Evolutionary conservation across 1,140 invertebrate species (phyloP), one percentile per base, ranked within the genome.

Genomic region (Leptinotarsa undecemlineata): DNA sequence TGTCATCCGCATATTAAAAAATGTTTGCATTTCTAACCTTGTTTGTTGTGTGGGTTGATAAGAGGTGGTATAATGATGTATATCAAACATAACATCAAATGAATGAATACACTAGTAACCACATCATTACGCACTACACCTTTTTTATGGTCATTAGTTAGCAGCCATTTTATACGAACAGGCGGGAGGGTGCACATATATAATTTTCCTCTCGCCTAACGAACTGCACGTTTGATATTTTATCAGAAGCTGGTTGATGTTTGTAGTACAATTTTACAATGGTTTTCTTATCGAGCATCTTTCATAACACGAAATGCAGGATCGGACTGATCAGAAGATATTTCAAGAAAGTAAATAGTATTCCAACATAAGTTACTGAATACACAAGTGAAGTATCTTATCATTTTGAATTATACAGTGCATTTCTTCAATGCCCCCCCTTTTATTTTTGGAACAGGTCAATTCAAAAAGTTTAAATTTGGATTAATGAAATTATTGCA

Each of bases 91-190:
- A 21, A 64, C 19, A 20, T 21, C 63, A 47, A 48, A 48, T 69
- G 48, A 69, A 48, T n/a, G 20, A 69, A 48, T 48, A 69, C 33
- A 51, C 42, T 21, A 64, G 63, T 69, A 69, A 69, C 48, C 68
- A 69, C 68, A 69, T 69, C 6, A 69, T 69, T 51, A 69, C 68
- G 68, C 48, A 47, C 33, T 48, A 48, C 68, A 20, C 42, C 33
- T 69, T 51, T 51, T 69, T 69, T 69, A 48, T 48, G 23, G 33
- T 48, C 68, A 69, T 69, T 48, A 69, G 68, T 48, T 69, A 48
- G 68, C 48, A 20, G 48, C 68, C 68, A 69, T 69, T 69, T 69
- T 48, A 69, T 48, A 17, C n/a, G 14, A 48, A 51, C n/a, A 48
- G 20, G 19, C 42, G 42, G 68, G 68, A 57, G 48, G 68, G 13